phyloP scores from a whole-genome alignment of 2,888 invertebrate genomes.

The Diogma glabrata region DNA sequence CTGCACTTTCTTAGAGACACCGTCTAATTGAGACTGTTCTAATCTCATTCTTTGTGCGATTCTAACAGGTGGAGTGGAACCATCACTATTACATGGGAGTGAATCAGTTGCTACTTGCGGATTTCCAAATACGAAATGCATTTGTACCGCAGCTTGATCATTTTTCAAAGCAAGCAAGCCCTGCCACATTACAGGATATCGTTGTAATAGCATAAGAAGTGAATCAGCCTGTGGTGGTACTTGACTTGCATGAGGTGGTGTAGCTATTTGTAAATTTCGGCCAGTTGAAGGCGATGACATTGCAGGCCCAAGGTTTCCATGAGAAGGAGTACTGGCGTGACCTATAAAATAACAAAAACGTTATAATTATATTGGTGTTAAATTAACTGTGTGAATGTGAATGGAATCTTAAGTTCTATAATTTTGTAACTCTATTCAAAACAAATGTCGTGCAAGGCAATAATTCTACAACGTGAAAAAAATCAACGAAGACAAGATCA shows the following conservation, averaged over 20 bases:
- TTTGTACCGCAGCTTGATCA: conserved; percentile 94
- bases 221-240: conserved; percentile 76
- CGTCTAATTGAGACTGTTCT: conserved; percentile 90
- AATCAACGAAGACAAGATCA: too few species aligned
- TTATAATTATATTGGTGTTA: too few species aligned
- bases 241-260: conserved; percentile 62
- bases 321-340: conserved; percentile 22
- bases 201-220: conserved; percentile 68
- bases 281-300: conserved; percentile 22
- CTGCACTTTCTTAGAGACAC: conserved; percentile 94
- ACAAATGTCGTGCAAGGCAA: too few species aligned
- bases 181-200: conserved; percentile 97
- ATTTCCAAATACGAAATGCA: conserved; percentile 97
- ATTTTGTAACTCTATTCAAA: too few species aligned
- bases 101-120: conserved; percentile 79
- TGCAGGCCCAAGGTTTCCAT: conserved; percentile 28
- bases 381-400: too few species aligned
- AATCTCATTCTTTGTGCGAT: conserved; percentile 97
- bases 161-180: conserved; percentile 90
- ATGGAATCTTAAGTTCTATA: too few species aligned
- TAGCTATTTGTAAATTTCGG: conserved; percentile 29
- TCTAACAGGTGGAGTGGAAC: conserved; percentile 72
- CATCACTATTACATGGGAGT: conserved; percentile 73
- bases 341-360: too few species aligned
- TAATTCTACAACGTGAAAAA: too few species aligned